Conservation (phyloP, 1,140 invertebrate species). For the Neuroterus valhalla region DNA sequence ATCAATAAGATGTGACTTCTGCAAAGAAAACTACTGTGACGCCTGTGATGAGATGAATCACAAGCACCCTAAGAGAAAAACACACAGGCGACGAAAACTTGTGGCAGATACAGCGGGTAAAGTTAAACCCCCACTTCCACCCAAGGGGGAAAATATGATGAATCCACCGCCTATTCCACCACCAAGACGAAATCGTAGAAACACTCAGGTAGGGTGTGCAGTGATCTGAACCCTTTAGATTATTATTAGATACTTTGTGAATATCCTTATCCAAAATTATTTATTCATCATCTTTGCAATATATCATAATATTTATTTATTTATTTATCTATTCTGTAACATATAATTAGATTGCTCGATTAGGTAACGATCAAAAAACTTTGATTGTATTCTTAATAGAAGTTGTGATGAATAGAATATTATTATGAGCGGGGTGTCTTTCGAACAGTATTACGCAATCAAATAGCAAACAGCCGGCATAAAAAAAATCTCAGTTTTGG, state of each 20-base stretch:
- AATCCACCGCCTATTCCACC: slow-evolving; percentile 85
- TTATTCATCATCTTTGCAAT: slow-evolving; percentile 1
- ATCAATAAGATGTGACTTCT: slow-evolving; percentile 85
- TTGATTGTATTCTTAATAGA: too few species aligned
- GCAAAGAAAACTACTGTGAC: slow-evolving; percentile 86
- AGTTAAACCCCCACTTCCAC: slow-evolving; percentile 85
- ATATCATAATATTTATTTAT: not conserved
- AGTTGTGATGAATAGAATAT: too few species aligned
- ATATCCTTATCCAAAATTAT: not conserved
- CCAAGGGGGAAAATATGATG: slow-evolving; percentile 79
- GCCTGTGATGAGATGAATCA: slow-evolving; percentile 96
- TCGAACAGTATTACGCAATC: too few species aligned
- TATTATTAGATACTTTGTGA: not conserved
- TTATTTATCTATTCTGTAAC: not conserved
- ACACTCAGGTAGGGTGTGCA: slow-evolving; percentile 71
- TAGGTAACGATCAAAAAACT: too few species aligned
- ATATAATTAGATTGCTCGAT: too few species aligned
- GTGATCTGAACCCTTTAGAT: slow-evolving; percentile 52
- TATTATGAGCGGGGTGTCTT: too few species aligned
- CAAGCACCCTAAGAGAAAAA: slow-evolving; percentile 89
- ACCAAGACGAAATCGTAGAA: slow-evolving; percentile 84
- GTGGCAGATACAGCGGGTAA: slow-evolving; percentile 58
- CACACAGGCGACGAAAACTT: slow-evolving; percentile 84
- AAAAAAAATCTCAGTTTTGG: too few species aligned
- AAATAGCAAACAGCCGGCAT: too few species aligned